Base-by-base conservation (phyloP, 2,888 invertebrate species). In the Ophioninae sp. region DNA sequence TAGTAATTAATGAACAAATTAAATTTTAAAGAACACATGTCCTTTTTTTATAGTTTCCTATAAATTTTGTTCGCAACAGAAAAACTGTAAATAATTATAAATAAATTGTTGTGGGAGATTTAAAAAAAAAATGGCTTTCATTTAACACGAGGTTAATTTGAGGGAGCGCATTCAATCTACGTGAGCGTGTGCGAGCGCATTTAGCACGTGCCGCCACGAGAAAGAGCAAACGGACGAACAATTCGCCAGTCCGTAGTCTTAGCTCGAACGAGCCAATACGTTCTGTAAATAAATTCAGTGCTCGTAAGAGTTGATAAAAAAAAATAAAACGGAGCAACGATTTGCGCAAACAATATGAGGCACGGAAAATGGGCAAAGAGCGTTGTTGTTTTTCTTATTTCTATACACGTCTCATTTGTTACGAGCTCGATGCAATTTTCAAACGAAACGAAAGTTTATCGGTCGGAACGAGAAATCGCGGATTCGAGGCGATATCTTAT, bases 401-500 rank as follows among this genome's bases (percentile, higher is more conserved):
- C 61, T 59, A 22, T 44, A 9, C 23, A 44, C 17, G 23, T 79
- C 23, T 67, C 39, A 13, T 51, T 76, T 8, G 20, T 23, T 2
- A 10, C 10, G 39, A 58, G 56, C 22, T 63, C 74, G 51, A 59
- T 63, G 2, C 10, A 22, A 58, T 81, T 65, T 74, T 44, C 10
- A 0, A 72, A 83, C 39, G 71, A 75, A 6, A 76, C 51, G 8
- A 41, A 37, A 6, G n/a, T 17, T 56, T 63, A 56, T 67, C 77
- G 85, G 30, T 64, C 69, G 6, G 67, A 41, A 41, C 81, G 88
- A 67, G 87, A 82, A 67, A 88, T 93, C 67, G 94, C 93, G 7
- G 91, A 94, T 83, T 61, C 77, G 20, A 77, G 30, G 86, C 93
- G 94, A 85, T 95, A 95, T 88, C 90, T 95, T 51, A 90, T 95